phyloP scores from a whole-genome alignment of 2,797 vertebrate species.

The Vespertilio murinus region DNA sequence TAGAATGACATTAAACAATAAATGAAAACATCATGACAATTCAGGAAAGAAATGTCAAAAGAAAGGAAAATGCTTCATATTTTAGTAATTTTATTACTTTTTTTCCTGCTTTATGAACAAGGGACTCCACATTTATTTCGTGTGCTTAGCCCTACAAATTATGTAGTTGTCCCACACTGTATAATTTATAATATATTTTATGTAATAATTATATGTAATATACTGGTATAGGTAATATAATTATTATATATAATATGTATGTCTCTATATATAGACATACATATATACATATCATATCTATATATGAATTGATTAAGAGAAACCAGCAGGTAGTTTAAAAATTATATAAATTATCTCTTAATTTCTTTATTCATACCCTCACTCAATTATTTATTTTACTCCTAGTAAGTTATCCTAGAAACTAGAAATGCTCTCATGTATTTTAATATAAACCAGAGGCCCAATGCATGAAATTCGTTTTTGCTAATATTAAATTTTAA shows the following conservation, averaged over 20 bases:
- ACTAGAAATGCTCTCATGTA: neutral
- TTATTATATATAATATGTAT: neutral
- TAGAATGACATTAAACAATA: neutral
- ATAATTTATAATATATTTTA: neutral
- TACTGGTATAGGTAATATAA: neutral
- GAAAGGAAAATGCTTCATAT: neutral
- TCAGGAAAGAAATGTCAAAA: neutral
- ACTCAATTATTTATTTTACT: neutral
- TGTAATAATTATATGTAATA: neutral
- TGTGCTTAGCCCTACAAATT: neutral
- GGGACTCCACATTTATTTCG: neutral
- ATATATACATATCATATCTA: neutral
- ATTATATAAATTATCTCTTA: neutral
- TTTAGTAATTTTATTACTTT: neutral
- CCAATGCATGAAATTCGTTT: neutral
- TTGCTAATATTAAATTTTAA: neutral
- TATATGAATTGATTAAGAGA: neutral
- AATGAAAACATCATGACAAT: neutral
- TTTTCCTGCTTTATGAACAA: neutral
- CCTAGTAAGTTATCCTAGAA: neutral
- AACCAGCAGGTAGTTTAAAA: neutral
- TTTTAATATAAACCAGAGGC: neutral
- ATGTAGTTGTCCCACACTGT: neutral
- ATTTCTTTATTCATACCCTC: neutral
- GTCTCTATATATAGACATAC: neutral